Evolutionary conservation across 2,888 invertebrate species (phyloP).

Genomic region (Uloborus plumipes): DNA sequence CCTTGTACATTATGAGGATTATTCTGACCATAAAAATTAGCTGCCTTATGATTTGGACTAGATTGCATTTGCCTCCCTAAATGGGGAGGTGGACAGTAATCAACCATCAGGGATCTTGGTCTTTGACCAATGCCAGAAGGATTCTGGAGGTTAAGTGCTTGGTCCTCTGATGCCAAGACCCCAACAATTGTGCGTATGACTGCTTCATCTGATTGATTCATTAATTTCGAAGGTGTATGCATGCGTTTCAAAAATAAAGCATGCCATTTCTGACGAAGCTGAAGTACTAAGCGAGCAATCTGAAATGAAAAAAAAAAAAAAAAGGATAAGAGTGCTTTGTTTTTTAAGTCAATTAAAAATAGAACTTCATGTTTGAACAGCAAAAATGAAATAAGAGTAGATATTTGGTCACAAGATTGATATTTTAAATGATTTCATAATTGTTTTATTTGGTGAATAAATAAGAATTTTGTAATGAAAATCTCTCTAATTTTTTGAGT

Average conservation of each 20-base stretch:
- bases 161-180: slow-evolving; percentile 81
- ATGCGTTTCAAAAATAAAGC: slow-evolving; percentile 77
- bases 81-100: slow-evolving; percentile 69
- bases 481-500: no score
- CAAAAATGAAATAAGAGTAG: no score
- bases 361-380: no score
- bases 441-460: no score
- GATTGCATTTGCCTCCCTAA: slow-evolving; percentile 10
- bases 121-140: slow-evolving; percentile 83
- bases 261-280: slow-evolving; percentile 81
- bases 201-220: slow-evolving; percentile 77
- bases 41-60: slow-evolving; percentile 38
- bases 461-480: no score
- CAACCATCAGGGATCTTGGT: slow-evolving; percentile 78
- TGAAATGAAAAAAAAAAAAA: slow-evolving; percentile 60
- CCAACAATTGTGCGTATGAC: slow-evolving; percentile 79
- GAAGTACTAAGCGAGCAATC: slow-evolving; percentile 77
- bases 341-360: no score
- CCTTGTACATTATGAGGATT: slow-evolving; percentile 3
- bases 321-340: not conserved
- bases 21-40: slow-evolving; percentile 3
- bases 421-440: no score
- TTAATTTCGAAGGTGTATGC: slow-evolving; percentile 73
- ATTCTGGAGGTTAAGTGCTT: slow-evolving; percentile 78
- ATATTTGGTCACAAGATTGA: no score